Conservation (phyloP, 2,113 vertebrate species). For the Phylloscopus whistleri region DNA sequence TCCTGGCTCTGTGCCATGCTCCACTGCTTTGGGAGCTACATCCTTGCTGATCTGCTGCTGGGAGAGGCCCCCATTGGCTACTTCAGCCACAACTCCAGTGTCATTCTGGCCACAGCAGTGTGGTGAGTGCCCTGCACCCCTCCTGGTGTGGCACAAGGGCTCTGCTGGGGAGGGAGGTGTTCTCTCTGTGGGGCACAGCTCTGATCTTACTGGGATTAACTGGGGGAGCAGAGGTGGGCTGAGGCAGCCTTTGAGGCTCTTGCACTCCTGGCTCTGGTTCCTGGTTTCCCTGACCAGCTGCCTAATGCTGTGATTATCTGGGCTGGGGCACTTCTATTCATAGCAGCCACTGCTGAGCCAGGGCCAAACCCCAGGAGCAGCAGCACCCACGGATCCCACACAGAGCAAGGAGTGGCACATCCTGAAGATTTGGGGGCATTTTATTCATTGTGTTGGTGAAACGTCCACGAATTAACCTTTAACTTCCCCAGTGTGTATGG, state of each 20-base stretch:
- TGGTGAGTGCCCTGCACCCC: slow-evolving; percentile 78
- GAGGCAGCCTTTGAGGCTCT: neutral
- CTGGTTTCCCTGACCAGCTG: neutral
- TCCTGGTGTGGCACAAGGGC: neutral
- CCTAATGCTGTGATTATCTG: neutral
- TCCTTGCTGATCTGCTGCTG: slow-evolving; percentile 90
- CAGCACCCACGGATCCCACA: neutral
- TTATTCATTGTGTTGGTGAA: neutral
- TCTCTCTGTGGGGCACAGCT: neutral
- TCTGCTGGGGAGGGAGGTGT: neutral
- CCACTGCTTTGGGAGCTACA: slow-evolving; percentile 96
- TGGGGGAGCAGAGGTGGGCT: neutral
- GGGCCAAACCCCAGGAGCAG: neutral
- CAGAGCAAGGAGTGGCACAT: neutral
- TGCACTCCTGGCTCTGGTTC: neutral
- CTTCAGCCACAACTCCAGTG: slow-evolving; percentile 93
- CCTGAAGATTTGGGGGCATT: neutral
- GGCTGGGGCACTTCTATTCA: slow-evolving; percentile 17
- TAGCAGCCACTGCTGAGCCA: neutral
- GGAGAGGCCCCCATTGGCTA: slow-evolving; percentile 85
- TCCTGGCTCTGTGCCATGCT: slow-evolving; percentile 98
- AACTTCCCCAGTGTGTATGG: accelerated
- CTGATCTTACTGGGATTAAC: neutral
- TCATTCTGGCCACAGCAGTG: slow-evolving; percentile 91
- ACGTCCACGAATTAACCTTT: neutral